Conservation (phyloP, 2,113 vertebrate species). For the Theropithecus gelada region DNA sequence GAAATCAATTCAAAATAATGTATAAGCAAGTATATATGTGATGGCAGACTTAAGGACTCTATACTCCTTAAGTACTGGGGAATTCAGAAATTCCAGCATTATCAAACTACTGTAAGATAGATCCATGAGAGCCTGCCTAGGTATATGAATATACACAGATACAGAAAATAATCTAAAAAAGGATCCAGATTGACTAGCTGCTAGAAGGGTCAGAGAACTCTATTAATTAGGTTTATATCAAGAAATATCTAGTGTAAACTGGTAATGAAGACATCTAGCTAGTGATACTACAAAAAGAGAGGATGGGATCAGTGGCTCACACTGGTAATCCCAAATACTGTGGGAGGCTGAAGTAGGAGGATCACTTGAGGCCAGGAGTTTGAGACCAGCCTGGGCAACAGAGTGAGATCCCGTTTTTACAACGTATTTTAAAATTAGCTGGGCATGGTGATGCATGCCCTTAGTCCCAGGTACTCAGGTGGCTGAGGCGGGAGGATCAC, state of each 20-base stretch:
- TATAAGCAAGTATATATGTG: background rate
- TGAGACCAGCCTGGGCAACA: background rate
- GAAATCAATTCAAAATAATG: constrained; percentile 50
- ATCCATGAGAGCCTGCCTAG: background rate
- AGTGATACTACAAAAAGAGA: background rate
- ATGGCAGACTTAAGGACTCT: constrained; percentile 5
- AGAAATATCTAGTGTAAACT: constrained; percentile 7
- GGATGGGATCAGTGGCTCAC: background rate
- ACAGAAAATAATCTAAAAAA: constrained; percentile 16
- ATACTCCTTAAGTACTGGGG: background rate
- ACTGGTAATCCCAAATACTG: background rate
- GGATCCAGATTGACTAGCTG: background rate
- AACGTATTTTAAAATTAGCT: background rate
- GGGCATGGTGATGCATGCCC: background rate
- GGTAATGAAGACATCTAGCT: background rate
- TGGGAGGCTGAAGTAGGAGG: background rate
- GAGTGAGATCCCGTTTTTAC: background rate
- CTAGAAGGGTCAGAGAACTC: background rate
- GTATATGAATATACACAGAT: background rate
- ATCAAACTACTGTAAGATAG: background rate
- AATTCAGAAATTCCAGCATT: constrained; percentile 11
- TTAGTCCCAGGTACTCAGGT: background rate
- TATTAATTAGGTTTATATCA: constrained; percentile 13
- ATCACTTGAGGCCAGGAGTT: background rate
- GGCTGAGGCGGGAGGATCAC: background rate